A percentile compares a stretch with the other conserved stretches of the same genome.
Conservation (phyloP, 2,113 vertebrate genomes). For the Ictalurus punctatus region DNA sequence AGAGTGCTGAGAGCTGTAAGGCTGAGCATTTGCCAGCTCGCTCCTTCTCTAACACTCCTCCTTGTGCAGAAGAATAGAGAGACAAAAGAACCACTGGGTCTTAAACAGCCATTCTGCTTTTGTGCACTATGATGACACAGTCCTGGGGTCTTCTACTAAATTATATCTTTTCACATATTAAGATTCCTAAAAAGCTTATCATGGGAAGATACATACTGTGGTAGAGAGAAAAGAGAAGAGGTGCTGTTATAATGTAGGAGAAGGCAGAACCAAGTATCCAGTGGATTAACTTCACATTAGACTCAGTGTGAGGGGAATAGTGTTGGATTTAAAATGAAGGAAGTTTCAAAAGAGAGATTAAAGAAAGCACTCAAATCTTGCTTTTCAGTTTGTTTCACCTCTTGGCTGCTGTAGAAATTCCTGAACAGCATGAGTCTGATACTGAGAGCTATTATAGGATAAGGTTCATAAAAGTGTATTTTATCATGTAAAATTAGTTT, state of each 20-base stretch:
- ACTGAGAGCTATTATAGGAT: conserved; percentile 10
- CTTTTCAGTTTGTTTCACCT: conserved; percentile 33
- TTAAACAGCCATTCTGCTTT: conserved; percentile 36
- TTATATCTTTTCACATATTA: conserved; percentile 49
- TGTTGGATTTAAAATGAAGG: conserved; percentile 44
- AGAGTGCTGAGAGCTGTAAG: conserved; percentile 1
- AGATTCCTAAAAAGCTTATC: conserved; percentile 47
- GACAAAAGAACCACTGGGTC: conserved; percentile 32
- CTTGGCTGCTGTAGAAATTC: conserved; percentile 47
- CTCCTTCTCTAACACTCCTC: background rate
- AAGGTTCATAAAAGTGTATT: background rate
- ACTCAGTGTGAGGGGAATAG: conserved; percentile 46
- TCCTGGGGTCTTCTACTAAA: conserved; percentile 26
- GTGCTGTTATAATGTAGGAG: conserved; percentile 31
- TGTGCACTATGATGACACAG: conserved; percentile 35
- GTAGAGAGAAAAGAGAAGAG: conserved; percentile 29
- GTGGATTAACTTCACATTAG: conserved; percentile 50
- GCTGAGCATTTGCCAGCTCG: conserved; percentile 1
- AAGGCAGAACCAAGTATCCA: conserved; percentile 40
- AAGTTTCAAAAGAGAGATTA: conserved; percentile 53
- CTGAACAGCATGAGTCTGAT: conserved; percentile 37
- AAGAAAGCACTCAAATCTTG: conserved; percentile 22
- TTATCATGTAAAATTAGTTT: background rate
- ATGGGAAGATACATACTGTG: conserved; percentile 43
- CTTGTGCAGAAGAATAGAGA: conserved; percentile 22